These are phyloP conservation scores for Phocoena sinus DNA, from an alignment of 2,113 vertebrate genomes.

Conservation along the genomic window DNA sequence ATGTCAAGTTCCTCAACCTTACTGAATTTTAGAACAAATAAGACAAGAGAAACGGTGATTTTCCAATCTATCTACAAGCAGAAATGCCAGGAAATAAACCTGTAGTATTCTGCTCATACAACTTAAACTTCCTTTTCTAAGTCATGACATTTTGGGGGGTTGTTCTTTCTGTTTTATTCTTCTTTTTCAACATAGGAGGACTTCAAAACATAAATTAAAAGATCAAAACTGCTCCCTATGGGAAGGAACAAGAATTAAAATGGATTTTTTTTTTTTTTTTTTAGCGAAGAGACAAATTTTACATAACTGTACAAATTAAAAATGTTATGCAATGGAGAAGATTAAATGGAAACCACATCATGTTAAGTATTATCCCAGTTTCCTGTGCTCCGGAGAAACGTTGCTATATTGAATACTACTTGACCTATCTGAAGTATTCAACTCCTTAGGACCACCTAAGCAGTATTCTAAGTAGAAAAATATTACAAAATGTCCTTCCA, in stretches of 20 bases:
- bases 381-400: neutral
- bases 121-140: neutral
- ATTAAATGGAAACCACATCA: neutral
- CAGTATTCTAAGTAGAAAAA: neutral
- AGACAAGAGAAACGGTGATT: neutral
- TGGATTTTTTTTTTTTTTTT: neutral
- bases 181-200: neutral
- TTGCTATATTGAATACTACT: neutral
- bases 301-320: neutral
- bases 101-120: neutral
- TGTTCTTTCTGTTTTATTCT: neutral
- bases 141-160: neutral
- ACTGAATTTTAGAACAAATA: slow-evolving; percentile 29
- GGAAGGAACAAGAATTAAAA: neutral
- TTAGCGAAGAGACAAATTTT: neutral
- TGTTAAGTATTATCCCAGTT: neutral
- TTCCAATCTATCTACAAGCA: neutral
- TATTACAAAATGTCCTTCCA: neutral
- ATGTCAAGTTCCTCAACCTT: neutral
- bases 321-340: neutral
- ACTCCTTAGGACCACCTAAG: neutral
- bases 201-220: neutral
- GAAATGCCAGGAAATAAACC: neutral
- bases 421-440: neutral
- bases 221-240: neutral